Evolutionary conservation across 2,113 vertebrate genomes (phyloP), one percentile per base, ranked within the genome.

Genomic region (Octodon degus): DNA sequence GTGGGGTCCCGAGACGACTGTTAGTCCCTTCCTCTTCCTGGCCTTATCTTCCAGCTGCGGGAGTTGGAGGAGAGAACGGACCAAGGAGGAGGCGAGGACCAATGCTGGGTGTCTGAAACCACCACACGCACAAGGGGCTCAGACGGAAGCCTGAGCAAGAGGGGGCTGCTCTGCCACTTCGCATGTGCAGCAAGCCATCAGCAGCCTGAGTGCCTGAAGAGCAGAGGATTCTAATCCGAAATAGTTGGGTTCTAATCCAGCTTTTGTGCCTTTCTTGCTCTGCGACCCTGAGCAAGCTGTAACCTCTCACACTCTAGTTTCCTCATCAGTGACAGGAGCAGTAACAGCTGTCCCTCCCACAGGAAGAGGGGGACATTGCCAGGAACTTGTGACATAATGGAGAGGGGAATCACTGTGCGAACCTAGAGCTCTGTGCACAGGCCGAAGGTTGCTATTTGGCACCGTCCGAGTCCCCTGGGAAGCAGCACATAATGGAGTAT

Each of bases 181-280:
- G 24, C 27, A 0, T 9, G 1, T 0, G 2, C 30, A 65, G 7
- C 43, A 50, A 6, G 13, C 74, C 22, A 50, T 0, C 22, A 37
- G 68, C 22, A 58, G 40, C 55, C 32, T 10, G 20, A 24, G 6
- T 5, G 65, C 37, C 40, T 0, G 0, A 67, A 88, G 13, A 43
- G 25, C 2, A 2, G 60, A 96, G 67, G 90, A 60, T 67, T 62
- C 14, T 0, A 65, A 30, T 92, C 30, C 43, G 79, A 89, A 77
- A 79, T 32, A 55, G 43, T 9, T 47, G 76, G 72, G 2, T 67
- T 86, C 62, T 93, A 50, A 79, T 25, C 55, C 84, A 65, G 30
- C 13, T 62, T 47, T 80, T 63, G 70, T 30, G n/a, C n/a, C 40
- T 68, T 30, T 50, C 68, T 92, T 86, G 34, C 34, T 27, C 3